These are phyloP conservation scores for Mactra quadrangularis DNA, from an alignment of 1,140 invertebrate species.

Conservation along the genomic window DNA sequence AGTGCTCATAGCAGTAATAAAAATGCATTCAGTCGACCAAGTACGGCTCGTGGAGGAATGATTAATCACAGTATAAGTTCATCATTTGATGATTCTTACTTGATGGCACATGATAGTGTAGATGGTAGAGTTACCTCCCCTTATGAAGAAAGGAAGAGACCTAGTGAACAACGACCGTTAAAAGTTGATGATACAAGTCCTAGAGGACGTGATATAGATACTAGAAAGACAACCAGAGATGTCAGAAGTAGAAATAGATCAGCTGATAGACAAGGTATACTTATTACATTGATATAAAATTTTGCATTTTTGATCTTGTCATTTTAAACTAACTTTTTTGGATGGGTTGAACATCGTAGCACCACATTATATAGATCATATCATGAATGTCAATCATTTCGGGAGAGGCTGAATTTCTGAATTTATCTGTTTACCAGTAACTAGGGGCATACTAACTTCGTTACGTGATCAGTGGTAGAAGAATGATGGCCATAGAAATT, in stretches of 20 bases:
- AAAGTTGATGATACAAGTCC: background rate
- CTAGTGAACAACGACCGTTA: slow-evolving; percentile 22
- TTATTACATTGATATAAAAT: background rate
- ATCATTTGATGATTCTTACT: no score
- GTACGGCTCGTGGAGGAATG: background rate
- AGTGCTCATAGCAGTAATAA: slow-evolving; percentile 1
- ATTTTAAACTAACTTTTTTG: no score
- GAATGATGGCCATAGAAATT: no score
- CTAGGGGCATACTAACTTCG: no score
- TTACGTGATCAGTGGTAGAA: no score
- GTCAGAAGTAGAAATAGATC: slow-evolving; percentile 42
- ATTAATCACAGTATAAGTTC: no score
- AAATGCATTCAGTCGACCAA: background rate
- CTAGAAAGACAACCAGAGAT: slow-evolving; percentile 13
- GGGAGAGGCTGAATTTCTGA: no score
- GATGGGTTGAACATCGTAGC: no score
- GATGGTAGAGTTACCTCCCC: background rate
- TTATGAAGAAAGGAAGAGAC: background rate
- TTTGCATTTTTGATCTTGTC: background rate
- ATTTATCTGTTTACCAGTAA: no score
- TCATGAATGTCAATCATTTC: no score
- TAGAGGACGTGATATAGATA: slow-evolving; percentile 25
- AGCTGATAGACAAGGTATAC: slow-evolving; percentile 47
- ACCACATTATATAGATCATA: no score
- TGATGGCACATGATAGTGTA: background rate